Evolutionary conservation across 2,797 vertebrate genomes (phyloP), one percentile per base, ranked within the genome.

Genomic region (Pipistrellus pipistrellus): DNA sequence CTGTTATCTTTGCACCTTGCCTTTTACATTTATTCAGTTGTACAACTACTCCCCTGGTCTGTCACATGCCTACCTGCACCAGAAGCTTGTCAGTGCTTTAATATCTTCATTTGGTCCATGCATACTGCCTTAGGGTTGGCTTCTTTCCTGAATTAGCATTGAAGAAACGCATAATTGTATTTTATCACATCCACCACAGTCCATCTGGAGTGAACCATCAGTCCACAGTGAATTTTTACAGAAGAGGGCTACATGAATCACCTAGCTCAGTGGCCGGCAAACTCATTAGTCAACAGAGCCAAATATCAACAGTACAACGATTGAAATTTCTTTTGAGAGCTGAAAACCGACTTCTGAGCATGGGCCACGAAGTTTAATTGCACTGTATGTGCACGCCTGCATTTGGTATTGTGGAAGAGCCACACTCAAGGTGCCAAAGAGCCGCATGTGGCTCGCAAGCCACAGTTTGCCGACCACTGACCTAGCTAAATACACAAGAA

Each of bases 111-210:
- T 88, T 94, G 62, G 78, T 89, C 17, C 53, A 57, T 4, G 15
- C 48, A 35, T 77, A 48, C 48, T 92, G 44, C 72, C 25, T 83
- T 57, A 90, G 48, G 68, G 85, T 51, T 93, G 86, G 51, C 84
- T 95, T 91, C 44, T 89, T 94, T 71, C 53, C 95, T 96, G 53
- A 94, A 77, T 88, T 92, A 93, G 41, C 72, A 64, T 91, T 95
- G 76, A 91, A 21, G 20, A 95, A 89, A 89, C 6, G 53, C 14
- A 32, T 17, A 85, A 95, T 94, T 94, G 75, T 59, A 93, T 96
- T 93, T 93, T 93, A 86, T 91, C 80, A 55, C 66, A 95, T 84
- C 48, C 21, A 25, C 85, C 30, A 14, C 73, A 78, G 35, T 72
- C 73, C 51, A 88, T 86, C 76, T 93, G 91, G 66, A 95, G 35